These are phyloP conservation scores for Sipha flava DNA, from an alignment of 1,140 invertebrate genomes.

Conservation along the genomic window DNA sequence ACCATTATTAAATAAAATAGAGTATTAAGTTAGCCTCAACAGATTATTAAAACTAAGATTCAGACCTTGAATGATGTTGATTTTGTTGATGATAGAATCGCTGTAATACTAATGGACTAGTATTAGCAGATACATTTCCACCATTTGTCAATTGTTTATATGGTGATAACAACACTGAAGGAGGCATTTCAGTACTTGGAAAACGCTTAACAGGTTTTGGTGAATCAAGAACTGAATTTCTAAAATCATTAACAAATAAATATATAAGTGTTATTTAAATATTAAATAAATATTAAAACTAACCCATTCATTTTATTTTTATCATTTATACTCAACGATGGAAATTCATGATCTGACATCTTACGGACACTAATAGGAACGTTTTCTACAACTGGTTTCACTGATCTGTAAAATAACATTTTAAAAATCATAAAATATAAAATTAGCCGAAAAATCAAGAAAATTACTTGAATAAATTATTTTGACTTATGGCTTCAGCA, in stretches of 20 bases:
- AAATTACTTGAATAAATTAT: conserved; percentile 26
- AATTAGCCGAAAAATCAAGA: too few species aligned
- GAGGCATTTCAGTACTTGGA: conserved; percentile 25
- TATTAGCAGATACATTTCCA: conserved; percentile 45
- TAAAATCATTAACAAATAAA: neutral
- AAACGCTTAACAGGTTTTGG: conserved; percentile 32
- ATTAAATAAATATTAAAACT: neutral
- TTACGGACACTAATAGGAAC: conserved; percentile 2
- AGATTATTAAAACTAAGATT: neutral
- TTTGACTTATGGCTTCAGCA: conserved; percentile 45
- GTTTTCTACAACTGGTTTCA: neutral
- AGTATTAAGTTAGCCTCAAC: neutral
- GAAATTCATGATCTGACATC: conserved; percentile 5
- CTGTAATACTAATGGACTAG: conserved; percentile 55
- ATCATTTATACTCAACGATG: conserved; percentile 10
- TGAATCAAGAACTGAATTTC: conserved; percentile 32
- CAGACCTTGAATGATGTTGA: conserved; percentile 41
- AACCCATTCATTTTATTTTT: conserved; percentile 15
- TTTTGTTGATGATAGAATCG: conserved; percentile 56
- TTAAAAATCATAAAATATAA: neutral
- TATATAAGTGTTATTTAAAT: neutral
- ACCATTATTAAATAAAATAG: too few species aligned
- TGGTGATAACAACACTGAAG: conserved; percentile 19
- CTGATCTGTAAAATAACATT: neutral
- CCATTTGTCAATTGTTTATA: conserved; percentile 20